These are phyloP conservation scores for Sebastes minor DNA, from an alignment of 2,797 vertebrate genomes.

Conservation along the genomic window DNA sequence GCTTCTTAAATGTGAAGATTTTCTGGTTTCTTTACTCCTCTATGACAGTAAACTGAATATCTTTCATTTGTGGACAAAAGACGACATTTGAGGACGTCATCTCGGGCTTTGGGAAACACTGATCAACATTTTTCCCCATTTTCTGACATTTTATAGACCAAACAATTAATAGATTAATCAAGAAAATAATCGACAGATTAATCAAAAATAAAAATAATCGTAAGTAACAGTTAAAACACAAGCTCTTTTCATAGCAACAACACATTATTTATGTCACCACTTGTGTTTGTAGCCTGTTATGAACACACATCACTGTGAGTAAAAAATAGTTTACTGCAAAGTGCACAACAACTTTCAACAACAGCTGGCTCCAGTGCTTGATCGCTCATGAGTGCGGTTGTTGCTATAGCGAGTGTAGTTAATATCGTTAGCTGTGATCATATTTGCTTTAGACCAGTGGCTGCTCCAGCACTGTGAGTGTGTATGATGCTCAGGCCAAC, in stretches of 20 bases:
- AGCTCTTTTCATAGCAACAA: not conserved
- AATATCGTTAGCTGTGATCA: conserved; percentile 73
- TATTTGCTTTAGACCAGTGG: conserved; percentile 73
- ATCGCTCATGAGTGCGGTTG: conserved; percentile 50
- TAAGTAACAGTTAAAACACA: not conserved
- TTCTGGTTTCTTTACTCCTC: too few species aligned
- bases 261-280: not conserved
- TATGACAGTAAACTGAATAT: too few species aligned
- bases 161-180: too few species aligned
- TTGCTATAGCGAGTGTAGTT: conserved; percentile 60
- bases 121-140: too few species aligned
- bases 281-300: conserved; percentile 10
- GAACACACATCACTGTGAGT: conserved; percentile 24
- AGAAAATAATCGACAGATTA: too few species aligned
- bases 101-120: too few species aligned
- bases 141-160: too few species aligned
- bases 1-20: too few species aligned
- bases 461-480: conserved; percentile 48
- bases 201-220: too few species aligned
- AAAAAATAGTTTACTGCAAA: conserved; percentile 43
- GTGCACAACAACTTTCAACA: conserved; percentile 43
- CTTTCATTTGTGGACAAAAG: too few species aligned
- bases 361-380: conserved; percentile 51
- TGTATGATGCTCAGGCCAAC: conserved; percentile 55
- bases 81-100: too few species aligned